Base-by-base conservation (phyloP, 1,140 invertebrate species). In the Heliconius himera region DNA sequence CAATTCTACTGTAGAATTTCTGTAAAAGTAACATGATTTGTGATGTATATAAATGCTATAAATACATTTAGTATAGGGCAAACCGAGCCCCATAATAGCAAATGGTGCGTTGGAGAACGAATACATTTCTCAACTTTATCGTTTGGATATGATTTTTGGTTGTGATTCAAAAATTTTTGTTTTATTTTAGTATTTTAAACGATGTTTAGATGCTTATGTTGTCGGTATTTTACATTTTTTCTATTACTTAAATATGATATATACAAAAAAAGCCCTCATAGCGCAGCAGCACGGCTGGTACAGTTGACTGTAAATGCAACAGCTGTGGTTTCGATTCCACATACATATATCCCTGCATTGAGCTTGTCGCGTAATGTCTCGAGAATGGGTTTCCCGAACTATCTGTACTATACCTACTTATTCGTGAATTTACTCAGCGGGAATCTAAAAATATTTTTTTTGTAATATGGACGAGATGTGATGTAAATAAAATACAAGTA, bases 101-200 rank as follows among this genome's bases (percentile, higher is more conserved):
- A 89, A 88, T 88, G 88, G 87, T 82, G 83, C 87, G 85, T 85
- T 84, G 81, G 83, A 82, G 83, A 85, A 85, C 76, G 84, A 81
- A 84, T 85, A 84, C 81, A 85, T 87, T 85, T 87, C 73, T 84
- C 83, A 86, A 79, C 60, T 85, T 89, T 86, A 87, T 87, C 75
- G 83, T 70, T 73, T 75, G 82, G 79, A 77, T 85, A 83, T 85
- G 74, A 84, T 84, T 81, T 86, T 81, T 66, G 51, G 70, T 78
- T 36, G 33, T 66, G 60, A 66, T 66, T 66, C 60, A 66, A 66
- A 29, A 66, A 16, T 16, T 18, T 29, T 66, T 66, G 22, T 66
- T 66, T 66, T 66, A 66, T 29, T 66, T 66, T 66, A 6, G 3
- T 60, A n/a, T 66, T 16, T 26, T 66, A 66, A 66, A 66, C 60